Evolutionary conservation across 2,113 vertebrate species (phyloP), one percentile per base, ranked within the genome.

Genomic region (Sprattus sprattus): DNA sequence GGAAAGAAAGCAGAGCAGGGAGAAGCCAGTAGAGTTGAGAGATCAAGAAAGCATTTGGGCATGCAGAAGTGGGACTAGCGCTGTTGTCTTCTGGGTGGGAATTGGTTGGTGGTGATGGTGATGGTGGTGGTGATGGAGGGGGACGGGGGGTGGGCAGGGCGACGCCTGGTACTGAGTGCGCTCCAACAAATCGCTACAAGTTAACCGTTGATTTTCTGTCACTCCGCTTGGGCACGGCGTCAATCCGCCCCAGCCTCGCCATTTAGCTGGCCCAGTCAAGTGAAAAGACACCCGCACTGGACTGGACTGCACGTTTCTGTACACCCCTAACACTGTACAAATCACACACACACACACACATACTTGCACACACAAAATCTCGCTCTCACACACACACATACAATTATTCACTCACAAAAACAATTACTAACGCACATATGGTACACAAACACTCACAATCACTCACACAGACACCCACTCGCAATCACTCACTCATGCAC

Each of bases 201-300:
- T 85, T 90, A 91, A 91, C 84, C 83, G 92, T 93, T 91, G 93
- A 94, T 92, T 93, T 94, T 90, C 93, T 93, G 92, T 95, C 93
- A 93, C 82, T 90, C 50, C 22, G 87, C 90, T 93, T 86, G 89
- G 81, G 90, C 83, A 85, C 82, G 44, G 84, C 81, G 84, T 93
- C 92, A 93, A 80, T 93, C 91, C 88, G 75, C 86, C 64, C 46
- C n/a, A 85, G 91, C 25, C 47, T 9, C 22, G 86, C 91, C 90
- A 91, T 91, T 92, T 92, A 94, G 87, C 89, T 75, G 87, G 90
- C 90, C 87, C 88, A 92, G 49, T 90, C 89, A 85, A 94, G 91
- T 92, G 92, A 90, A 92, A 92, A 92, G 50, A 81, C 87, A 90
- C 71, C 90, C 81, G 44, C 28, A 57, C 50, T 83, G 81, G 81